Conservation (phyloP, 2,113 vertebrate species). For the Cyprinus carpio region DNA sequence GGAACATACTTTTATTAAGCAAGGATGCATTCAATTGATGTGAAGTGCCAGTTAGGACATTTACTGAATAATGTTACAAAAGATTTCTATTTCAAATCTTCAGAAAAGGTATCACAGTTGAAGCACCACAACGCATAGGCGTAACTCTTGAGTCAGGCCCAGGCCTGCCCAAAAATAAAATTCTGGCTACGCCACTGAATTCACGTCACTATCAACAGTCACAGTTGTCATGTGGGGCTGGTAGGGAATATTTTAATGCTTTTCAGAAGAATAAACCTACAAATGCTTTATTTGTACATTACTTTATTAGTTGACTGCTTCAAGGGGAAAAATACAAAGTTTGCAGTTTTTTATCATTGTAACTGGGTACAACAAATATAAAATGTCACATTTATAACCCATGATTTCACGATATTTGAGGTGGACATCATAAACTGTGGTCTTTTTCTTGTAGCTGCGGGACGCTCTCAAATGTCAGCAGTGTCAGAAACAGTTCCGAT, state of each 20-base stretch:
- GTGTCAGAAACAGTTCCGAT: slow-evolving; percentile 96
- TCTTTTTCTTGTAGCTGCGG: slow-evolving; percentile 81
- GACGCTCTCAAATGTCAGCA: slow-evolving; percentile 95
- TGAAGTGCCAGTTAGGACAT: neutral
- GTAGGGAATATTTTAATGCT: neutral
- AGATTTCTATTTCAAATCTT: neutral
- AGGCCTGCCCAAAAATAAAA: too few species aligned
- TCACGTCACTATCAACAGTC: neutral
- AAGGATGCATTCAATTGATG: neutral
- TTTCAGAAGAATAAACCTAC: neutral
- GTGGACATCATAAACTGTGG: slow-evolving; percentile 31
- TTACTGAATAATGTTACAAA: neutral
- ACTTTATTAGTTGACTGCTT: neutral
- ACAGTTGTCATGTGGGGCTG: neutral
- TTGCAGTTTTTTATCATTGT: neutral
- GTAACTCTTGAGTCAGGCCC: too few species aligned
- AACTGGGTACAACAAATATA: neutral
- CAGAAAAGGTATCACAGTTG: too few species aligned
- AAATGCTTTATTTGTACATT: neutral
- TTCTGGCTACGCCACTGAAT: too few species aligned
- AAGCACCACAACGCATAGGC: too few species aligned
- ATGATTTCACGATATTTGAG: slow-evolving; percentile 49
- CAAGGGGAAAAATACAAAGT: neutral
- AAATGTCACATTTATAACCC: neutral
- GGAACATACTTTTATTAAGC: neutral